Evolutionary conservation across 2,797 vertebrate species (phyloP).

Genomic region (Avahi laniger): DNA sequence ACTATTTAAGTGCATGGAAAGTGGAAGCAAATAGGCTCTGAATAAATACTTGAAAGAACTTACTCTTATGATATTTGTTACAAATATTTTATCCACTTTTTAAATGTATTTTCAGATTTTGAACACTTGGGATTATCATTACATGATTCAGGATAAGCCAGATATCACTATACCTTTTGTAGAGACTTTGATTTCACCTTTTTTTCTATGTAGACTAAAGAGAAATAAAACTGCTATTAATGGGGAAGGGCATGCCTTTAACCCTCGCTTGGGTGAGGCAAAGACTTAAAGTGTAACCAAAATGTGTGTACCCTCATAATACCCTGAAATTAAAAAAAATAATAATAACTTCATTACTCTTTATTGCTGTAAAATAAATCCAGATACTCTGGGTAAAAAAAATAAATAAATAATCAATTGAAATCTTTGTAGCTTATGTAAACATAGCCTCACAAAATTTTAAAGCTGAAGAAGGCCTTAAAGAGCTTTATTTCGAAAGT

Average conservation of each 20-base stretch:
- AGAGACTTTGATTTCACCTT: constrained; percentile 1
- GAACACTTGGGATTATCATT: background rate
- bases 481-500: background rate
- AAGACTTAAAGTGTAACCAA: too few relatives aligned
- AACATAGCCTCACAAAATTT: background rate
- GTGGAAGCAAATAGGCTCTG: background rate
- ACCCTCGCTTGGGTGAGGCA: too few relatives aligned
- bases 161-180: background rate
- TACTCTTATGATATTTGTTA: background rate
- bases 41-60: background rate
- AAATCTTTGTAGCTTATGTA: constrained; percentile 28
- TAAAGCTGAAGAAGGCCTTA: background rate
- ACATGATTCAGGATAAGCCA: background rate
- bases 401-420: background rate
- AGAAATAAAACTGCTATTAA: background rate
- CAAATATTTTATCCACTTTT: background rate
- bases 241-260: background rate
- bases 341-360: too few relatives aligned
- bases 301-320: too few relatives aligned
- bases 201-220: background rate
- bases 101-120: background rate
- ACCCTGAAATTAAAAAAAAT: too few relatives aligned
- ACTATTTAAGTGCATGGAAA: background rate
- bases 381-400: too few relatives aligned
- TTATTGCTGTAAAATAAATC: too few relatives aligned